Percentiles rank a stretch among this genome's conserved stretches.
These are phyloP conservation scores for Formica exsecta DNA, from an alignment of 1,140 invertebrate species.

Conservation along the genomic window DNA sequence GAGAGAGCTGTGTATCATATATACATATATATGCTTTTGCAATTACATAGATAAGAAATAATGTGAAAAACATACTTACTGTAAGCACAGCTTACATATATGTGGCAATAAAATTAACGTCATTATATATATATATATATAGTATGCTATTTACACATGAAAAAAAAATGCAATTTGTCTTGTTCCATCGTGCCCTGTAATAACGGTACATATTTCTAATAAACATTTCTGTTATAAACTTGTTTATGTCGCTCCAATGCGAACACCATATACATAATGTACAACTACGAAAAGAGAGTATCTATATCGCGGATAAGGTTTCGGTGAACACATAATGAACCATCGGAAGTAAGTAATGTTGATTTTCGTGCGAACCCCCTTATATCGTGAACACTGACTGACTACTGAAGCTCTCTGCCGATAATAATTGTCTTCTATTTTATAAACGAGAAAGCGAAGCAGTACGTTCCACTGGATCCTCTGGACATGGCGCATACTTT, in stretches of 20 bases:
- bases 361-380: constrained; percentile 57
- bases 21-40: neutral
- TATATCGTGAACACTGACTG: constrained; percentile 68
- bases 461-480: constrained; percentile 62
- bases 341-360: constrained; percentile 50
- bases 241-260: constrained; percentile 39
- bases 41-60: neutral
- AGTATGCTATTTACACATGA: neutral
- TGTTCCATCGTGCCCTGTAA: constrained; percentile 1
- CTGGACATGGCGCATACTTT: constrained; percentile 14
- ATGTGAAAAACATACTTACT: neutral
- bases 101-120: neutral
- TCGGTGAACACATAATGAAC: constrained; percentile 16
- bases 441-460: constrained; percentile 71
- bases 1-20: neutral
- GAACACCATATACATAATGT: constrained; percentile 69
- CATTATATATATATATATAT: neutral
- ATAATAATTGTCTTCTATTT: constrained; percentile 76
- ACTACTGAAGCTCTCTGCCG: constrained; percentile 71
- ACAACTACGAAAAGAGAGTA: constrained; percentile 60
- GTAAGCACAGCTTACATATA: neutral
- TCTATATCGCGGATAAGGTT: constrained; percentile 59
- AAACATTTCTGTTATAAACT: constrained; percentile 51
- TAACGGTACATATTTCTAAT: constrained; percentile 4
- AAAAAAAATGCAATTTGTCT: constrained; percentile 22